These are phyloP conservation scores for Pristionchus entomophagus DNA, from an alignment of 2,888 invertebrate species.

Conservation along the genomic window DNA sequence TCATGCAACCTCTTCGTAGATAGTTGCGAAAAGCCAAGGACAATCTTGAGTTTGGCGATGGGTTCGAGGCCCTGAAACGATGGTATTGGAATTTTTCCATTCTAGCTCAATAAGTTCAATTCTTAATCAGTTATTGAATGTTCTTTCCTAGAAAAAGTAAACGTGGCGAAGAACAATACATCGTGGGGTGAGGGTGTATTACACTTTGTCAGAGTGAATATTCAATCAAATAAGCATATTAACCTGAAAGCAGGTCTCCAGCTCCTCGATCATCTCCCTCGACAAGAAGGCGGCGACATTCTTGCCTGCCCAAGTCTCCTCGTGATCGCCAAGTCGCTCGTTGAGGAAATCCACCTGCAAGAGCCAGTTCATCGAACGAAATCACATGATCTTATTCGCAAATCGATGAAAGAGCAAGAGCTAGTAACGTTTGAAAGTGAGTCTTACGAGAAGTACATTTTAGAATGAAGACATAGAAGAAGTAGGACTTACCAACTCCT, in stretches of 20 bases:
- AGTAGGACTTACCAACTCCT: constrained; percentile 54
- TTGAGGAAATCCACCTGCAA: constrained; percentile 60
- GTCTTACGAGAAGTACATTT: too few relatives aligned
- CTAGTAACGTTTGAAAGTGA: too few relatives aligned
- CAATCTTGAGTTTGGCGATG: constrained; percentile 61
- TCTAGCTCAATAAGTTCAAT: neutral
- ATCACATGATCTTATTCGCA: too few relatives aligned
- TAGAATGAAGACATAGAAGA: neutral
- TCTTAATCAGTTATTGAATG: too few relatives aligned
- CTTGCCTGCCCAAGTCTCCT: constrained; percentile 61
- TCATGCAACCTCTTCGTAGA: constrained; percentile 54
- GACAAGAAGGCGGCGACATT: constrained; percentile 58
- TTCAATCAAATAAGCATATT: neutral
- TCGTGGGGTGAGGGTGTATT: too few relatives aligned
- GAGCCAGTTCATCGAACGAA: too few relatives aligned
- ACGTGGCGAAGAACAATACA: too few relatives aligned
- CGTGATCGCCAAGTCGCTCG: constrained; percentile 58
- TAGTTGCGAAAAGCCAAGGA: constrained; percentile 61
- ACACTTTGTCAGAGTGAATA: too few relatives aligned
- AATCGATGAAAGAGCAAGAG: too few relatives aligned
- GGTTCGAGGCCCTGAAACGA: constrained; percentile 54
- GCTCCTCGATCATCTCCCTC: constrained; percentile 62
- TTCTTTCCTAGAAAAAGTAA: too few relatives aligned
- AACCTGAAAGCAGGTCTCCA: constrained; percentile 65
- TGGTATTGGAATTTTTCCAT: too few relatives aligned